Evolutionary conservation across 1,140 invertebrate species (phyloP).

Genomic region (Drosophila tropicalis): DNA sequence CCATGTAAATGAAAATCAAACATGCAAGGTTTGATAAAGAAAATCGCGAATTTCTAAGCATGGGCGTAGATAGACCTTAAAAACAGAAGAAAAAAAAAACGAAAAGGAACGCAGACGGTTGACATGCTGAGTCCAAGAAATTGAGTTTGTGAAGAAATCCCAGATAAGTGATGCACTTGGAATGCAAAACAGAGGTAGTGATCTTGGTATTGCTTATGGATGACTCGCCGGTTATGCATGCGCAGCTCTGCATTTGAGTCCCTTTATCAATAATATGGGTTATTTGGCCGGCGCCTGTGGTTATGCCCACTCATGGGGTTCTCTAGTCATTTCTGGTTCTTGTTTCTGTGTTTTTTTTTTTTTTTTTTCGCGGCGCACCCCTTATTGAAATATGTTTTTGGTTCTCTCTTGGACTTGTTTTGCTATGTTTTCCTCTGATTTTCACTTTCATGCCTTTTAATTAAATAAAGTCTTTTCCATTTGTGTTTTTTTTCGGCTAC

Average conservation of each 20-base stretch:
- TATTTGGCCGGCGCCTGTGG: background rate
- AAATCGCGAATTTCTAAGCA: slow-evolving; percentile 65
- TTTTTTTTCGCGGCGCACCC: slow-evolving; percentile 50
- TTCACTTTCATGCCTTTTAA: slow-evolving; percentile 67
- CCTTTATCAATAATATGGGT: background rate
- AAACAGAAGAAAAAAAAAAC: too few species aligned
- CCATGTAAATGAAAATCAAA: slow-evolving; percentile 83
- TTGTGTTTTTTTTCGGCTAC: slow-evolving; percentile 21
- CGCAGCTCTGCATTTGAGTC: background rate
- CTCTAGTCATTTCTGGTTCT: slow-evolving; percentile 26
- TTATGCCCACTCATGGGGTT: slow-evolving; percentile 33
- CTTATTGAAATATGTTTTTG: slow-evolving; percentile 78
- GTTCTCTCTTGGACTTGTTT: slow-evolving; percentile 38
- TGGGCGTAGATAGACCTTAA: background rate
- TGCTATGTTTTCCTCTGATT: slow-evolving; percentile 53
- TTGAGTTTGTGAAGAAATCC: too few species aligned
- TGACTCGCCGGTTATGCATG: too few species aligned
- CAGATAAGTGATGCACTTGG: too few species aligned
- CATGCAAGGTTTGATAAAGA: slow-evolving; percentile 82
- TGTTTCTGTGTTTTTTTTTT: background rate
- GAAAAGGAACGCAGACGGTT: too few species aligned
- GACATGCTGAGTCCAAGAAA: too few species aligned
- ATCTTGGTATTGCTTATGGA: too few species aligned
- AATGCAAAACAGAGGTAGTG: too few species aligned
- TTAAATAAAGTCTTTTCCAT: slow-evolving; percentile 63